Conservation (phyloP, 1,140 invertebrate genomes). For the Nephila pilipes region DNA sequence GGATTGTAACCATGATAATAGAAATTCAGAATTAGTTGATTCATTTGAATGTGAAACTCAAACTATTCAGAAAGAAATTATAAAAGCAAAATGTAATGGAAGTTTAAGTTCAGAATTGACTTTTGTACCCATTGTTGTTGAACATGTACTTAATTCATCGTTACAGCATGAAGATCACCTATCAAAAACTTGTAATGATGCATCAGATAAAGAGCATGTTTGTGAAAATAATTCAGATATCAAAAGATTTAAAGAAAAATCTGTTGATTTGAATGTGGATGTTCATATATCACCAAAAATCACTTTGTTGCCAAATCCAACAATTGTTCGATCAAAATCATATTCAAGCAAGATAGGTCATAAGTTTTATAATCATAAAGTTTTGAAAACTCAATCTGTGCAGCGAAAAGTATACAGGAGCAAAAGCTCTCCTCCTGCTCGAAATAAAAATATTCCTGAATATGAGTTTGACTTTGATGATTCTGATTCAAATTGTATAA, state of each 20-base stretch:
- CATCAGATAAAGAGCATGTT: background rate
- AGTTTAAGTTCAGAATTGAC: background rate
- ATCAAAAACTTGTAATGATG: background rate
- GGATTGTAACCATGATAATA: background rate
- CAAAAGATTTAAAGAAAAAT: background rate
- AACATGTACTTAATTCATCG: background rate
- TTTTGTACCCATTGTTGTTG: background rate
- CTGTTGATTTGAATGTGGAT: background rate
- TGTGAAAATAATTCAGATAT: background rate
- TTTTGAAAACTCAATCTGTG: background rate
- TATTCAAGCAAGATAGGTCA: background rate
- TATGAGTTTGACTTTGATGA: constrained; percentile 26
- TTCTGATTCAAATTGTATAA: background rate
- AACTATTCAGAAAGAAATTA: background rate
- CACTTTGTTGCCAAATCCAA: background rate
- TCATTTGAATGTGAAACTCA: background rate
- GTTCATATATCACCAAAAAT: background rate
- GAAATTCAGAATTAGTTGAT: background rate
- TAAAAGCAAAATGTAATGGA: background rate
- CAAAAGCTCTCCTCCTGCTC: background rate
- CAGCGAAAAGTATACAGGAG: background rate
- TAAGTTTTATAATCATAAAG: background rate
- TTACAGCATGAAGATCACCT: background rate
- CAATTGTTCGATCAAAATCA: background rate
- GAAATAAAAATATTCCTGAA: constrained; percentile 21